A percentile compares a stretch with the other conserved stretches of the same genome.
Evolutionary conservation across 1,140 invertebrate genomes (phyloP).

Genomic region (Drosophila subpulchrella): DNA sequence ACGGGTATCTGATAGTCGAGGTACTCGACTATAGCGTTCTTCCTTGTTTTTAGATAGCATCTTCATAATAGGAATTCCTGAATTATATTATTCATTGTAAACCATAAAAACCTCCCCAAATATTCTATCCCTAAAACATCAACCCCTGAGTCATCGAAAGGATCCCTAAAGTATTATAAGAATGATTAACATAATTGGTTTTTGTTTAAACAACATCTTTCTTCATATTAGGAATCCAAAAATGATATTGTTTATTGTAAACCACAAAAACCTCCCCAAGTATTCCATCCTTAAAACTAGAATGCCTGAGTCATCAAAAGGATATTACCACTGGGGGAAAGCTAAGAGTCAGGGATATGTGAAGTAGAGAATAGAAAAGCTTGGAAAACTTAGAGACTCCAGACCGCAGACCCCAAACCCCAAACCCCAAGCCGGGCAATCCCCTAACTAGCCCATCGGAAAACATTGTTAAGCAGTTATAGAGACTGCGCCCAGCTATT

Average conservation of each 20-base stretch:
- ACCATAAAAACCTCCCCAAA: too few relatives aligned
- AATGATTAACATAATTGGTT: too few relatives aligned
- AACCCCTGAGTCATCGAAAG: too few relatives aligned
- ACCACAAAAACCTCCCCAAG: neutral
- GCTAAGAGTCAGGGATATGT: conserved; percentile 11
- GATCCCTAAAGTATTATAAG: too few relatives aligned
- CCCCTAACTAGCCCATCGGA: conserved; percentile 11
- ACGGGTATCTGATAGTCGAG: too few relatives aligned
- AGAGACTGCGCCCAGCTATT: conserved; percentile 28
- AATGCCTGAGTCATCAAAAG: conserved; percentile 22
- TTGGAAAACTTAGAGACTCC: conserved; percentile 1
- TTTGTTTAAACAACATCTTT: too few relatives aligned
- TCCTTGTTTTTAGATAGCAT: too few relatives aligned
- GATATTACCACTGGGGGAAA: conserved; percentile 6
- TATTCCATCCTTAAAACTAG: neutral
- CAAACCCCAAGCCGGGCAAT: neutral
- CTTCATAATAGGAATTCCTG: too few relatives aligned
- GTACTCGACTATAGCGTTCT: too few relatives aligned
- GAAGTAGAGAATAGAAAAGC: neutral
- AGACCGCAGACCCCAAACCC: conserved; percentile 24
- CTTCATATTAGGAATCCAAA: too few relatives aligned
- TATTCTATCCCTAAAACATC: too few relatives aligned
- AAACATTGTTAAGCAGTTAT: conserved; percentile 28
- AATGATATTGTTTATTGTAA: neutral
- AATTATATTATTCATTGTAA: too few relatives aligned